phyloP scores from a whole-genome alignment of 2,113 vertebrate species.

The Forbesichthys papilliferus region DNA sequence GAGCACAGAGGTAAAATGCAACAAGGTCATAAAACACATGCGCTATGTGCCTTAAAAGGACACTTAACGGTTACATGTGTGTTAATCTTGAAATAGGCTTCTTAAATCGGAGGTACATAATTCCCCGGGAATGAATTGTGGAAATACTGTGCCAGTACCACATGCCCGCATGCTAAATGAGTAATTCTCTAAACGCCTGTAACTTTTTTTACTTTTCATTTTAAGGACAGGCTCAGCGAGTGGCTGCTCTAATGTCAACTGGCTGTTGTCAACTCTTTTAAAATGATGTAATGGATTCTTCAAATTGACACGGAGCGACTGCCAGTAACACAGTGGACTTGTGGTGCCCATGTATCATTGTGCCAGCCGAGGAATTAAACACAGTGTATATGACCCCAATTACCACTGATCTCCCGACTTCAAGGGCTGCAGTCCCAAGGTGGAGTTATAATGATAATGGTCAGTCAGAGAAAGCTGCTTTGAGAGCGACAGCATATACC shows the following conservation, averaged over 20 bases:
- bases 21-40: not conserved
- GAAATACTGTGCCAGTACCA: constrained; percentile 35
- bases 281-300: constrained; percentile 56
- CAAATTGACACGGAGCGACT: constrained; percentile 43
- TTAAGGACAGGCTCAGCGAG: constrained; percentile 23
- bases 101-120: constrained; percentile 17
- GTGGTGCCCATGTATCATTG: constrained; percentile 49
- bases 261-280: constrained; percentile 57
- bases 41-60: not conserved
- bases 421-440: constrained; percentile 42
- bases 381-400: constrained; percentile 63
- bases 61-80: not conserved
- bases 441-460: constrained; percentile 62
- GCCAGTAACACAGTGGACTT: constrained; percentile 17
- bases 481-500: constrained; percentile 44
- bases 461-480: constrained; percentile 51
- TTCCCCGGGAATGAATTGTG: constrained; percentile 25
- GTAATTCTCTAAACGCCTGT: constrained; percentile 57
- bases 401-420: constrained; percentile 58
- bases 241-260: constrained; percentile 48
- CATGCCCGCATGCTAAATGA: constrained; percentile 52
- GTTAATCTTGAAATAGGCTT: not conserved
- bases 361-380: constrained; percentile 58
- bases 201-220: constrained; percentile 42
- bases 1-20: not conserved